Evolutionary conservation across 2,797 vertebrate species (phyloP).

Genomic region (Pyrocephalus nanus): DNA sequence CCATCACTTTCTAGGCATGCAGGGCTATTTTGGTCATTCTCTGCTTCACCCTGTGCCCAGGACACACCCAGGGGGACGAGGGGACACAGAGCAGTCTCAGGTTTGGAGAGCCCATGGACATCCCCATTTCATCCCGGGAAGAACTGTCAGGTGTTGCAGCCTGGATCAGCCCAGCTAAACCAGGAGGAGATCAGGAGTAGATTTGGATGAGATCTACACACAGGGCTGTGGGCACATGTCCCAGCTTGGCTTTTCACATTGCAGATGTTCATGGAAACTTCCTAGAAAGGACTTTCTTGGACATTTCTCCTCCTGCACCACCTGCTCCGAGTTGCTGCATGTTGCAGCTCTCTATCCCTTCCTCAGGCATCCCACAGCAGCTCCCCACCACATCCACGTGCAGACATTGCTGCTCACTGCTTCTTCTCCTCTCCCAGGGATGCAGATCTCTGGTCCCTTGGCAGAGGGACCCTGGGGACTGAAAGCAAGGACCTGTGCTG

Average conservation of each 20-base stretch:
- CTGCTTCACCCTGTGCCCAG: background rate
- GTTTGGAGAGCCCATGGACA: background rate
- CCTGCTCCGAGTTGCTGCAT: background rate
- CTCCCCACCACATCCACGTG: accelerated
- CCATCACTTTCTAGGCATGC: background rate
- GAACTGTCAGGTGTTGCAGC: background rate
- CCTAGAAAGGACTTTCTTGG: background rate
- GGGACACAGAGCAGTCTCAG: background rate
- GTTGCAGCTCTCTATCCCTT: background rate
- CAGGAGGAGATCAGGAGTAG: background rate
- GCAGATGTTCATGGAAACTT: background rate
- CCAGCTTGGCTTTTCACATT: background rate
- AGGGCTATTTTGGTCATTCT: background rate
- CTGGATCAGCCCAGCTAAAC: background rate
- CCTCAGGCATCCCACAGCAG: background rate
- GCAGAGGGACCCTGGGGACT: background rate
- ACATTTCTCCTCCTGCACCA: background rate
- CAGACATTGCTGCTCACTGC: background rate
- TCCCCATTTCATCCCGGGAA: background rate
- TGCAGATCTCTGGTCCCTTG: background rate
- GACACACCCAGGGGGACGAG: background rate
- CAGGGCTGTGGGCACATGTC: background rate
- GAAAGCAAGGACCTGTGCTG: background rate
- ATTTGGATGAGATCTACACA: background rate
- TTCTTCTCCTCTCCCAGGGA: background rate